These are phyloP conservation scores for Oedothorax gibbosus DNA, from an alignment of 1,140 invertebrate species.

Conservation along the genomic window DNA sequence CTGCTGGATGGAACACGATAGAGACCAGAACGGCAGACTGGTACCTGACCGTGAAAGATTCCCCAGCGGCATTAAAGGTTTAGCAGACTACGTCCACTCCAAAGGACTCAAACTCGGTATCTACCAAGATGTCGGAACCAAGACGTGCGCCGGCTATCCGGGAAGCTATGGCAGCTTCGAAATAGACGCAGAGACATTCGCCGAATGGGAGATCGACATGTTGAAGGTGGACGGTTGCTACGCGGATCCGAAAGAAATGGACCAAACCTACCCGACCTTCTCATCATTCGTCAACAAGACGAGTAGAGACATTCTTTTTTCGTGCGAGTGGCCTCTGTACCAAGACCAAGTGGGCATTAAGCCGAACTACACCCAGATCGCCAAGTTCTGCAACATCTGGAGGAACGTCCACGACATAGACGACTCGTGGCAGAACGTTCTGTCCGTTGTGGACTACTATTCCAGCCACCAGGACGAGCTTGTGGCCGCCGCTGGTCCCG, in stretches of 20 bases:
- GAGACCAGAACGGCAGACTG: constrained; percentile 73
- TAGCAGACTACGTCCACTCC: constrained; percentile 85
- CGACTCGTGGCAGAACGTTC: constrained; percentile 72
- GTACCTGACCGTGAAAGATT: constrained; percentile 88
- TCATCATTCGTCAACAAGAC: constrained; percentile 68
- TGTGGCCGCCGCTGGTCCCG: constrained; percentile 88
- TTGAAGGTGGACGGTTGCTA: constrained; percentile 75
- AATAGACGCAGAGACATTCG: constrained; percentile 74
- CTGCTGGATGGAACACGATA: constrained; percentile 87
- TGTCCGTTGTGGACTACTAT: constrained; percentile 73
- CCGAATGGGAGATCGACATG: constrained; percentile 74
- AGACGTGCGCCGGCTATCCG: constrained; percentile 74
- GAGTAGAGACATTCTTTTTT: constrained; percentile 68
- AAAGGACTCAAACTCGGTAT: constrained; percentile 75
- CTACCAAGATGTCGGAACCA: constrained; percentile 74
- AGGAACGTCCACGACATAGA: constrained; percentile 75
- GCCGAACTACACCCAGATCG: constrained; percentile 72
- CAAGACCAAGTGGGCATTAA: constrained; percentile 63
- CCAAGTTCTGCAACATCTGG: constrained; percentile 75
- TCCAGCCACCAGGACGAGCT: constrained; percentile 69
- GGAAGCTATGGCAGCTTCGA: constrained; percentile 72
- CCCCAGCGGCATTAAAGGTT: constrained; percentile 89
- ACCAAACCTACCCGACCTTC: constrained; percentile 67
- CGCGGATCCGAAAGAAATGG: constrained; percentile 48
- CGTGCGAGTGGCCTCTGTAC: constrained; percentile 70